Percentiles rank a stretch among this genome's conserved stretches.
phyloP scores from a whole-genome alignment of 30 jellyfish, hydroid and myxozoan genomes.

The Hydra vulgaris region DNA sequence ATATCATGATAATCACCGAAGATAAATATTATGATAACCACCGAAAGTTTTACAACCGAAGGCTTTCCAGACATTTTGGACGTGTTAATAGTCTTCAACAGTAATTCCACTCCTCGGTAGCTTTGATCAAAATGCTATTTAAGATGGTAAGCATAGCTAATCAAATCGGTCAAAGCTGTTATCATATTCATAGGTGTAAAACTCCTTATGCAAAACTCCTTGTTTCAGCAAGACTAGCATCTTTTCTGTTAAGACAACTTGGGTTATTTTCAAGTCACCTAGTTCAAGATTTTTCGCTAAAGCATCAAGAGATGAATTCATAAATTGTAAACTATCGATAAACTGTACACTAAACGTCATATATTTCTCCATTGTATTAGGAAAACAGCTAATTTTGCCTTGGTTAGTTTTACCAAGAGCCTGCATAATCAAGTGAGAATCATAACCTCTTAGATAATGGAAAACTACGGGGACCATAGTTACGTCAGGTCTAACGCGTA shows the following conservation, averaged over 20 bases:
- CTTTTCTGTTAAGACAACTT: no score
- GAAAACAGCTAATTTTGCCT: not conserved
- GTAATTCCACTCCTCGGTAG: not conserved
- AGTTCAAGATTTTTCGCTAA: not conserved
- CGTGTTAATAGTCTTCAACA: not conserved
- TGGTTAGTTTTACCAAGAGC: no score
- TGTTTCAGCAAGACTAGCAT: no score
- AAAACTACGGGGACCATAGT: no score
- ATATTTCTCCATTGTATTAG: not conserved
- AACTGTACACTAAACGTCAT: not conserved
- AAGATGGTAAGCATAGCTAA: no score
- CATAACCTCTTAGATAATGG: no score
- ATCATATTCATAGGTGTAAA: no score
- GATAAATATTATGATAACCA: not conserved
- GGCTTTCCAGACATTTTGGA: not conserved
- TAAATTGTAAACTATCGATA: not conserved
- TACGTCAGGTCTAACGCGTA: no score
- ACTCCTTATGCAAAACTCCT: no score
- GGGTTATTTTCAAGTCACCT: not conserved
- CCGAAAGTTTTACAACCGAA: not conserved
- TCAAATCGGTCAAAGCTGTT: no score
- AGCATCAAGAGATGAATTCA: not conserved
- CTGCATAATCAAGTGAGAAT: no score
- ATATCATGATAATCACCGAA: not conserved
- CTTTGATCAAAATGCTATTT: not conserved